Conservation (phyloP, 1,140 invertebrate genomes). For the Leptonema lineaticorne region DNA sequence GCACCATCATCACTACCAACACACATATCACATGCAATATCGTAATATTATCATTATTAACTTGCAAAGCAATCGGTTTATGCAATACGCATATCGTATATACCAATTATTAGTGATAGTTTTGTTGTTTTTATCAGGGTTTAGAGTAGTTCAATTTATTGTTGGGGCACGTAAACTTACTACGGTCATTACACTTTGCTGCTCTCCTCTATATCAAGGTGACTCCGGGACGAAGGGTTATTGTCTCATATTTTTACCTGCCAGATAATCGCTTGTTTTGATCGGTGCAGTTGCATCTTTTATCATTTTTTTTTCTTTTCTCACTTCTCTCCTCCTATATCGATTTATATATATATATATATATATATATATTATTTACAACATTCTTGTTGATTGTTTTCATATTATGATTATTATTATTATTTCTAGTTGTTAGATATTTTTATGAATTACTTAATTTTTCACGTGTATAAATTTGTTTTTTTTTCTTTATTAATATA, state of each 20-base stretch:
- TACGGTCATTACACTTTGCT: constrained; percentile 31
- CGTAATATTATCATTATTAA: too few relatives aligned
- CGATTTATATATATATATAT: background rate
- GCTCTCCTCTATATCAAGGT: constrained; percentile 35
- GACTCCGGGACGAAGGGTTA: constrained; percentile 39
- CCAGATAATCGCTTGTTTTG: constrained; percentile 38
- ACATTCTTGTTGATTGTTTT: background rate
- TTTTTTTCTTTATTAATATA: background rate
- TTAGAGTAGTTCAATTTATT: constrained; percentile 39
- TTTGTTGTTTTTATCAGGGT: constrained; percentile 43
- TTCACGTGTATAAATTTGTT: background rate
- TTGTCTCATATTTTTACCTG: constrained; percentile 42
- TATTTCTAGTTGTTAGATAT: background rate
- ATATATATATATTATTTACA: background rate
- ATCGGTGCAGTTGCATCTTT: constrained; percentile 35
- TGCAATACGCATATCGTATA: constrained; percentile 40
- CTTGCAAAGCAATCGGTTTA: constrained; percentile 40
- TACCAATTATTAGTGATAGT: constrained; percentile 41
- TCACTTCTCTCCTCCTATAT: background rate
- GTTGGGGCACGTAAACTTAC: constrained; percentile 31
- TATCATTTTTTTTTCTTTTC: constrained; percentile 1
- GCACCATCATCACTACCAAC: background rate
- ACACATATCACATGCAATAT: constrained; percentile 40
- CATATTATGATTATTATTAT: background rate
- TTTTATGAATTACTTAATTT: background rate